Evolutionary conservation across 2,113 vertebrate species (phyloP), one percentile per base, ranked within the genome.

Genomic region (Saguinus midas): DNA sequence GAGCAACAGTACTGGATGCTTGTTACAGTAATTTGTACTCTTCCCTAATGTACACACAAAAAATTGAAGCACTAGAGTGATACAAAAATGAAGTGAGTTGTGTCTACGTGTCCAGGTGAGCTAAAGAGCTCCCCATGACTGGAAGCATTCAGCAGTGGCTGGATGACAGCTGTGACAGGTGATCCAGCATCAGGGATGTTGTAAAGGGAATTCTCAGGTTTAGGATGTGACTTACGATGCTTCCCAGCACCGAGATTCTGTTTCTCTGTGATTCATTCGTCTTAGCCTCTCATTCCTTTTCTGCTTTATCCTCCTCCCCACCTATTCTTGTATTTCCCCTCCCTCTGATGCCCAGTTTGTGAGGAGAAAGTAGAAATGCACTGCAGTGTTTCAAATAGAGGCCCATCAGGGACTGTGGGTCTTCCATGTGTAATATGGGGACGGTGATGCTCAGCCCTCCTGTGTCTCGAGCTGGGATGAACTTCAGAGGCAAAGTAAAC

Each of bases 381-480:
- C 7, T 17, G 13, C 8, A 13, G 10, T 50, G 58, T 73, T 66
- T 89, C 50, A 45, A 23, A 76, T 40, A 27, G 5, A 37, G 55
- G 29, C 57, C 10, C 75, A 20, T 61, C 3, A 27, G 35, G 37
- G 32, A 3, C 32, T 1, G 4, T 52, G 55, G 25, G 58, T 17
- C 35, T 40, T 57, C 50, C 32, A 2, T 20, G 20, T 0, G 4
- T 17, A 4, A 43, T 0, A 0, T 1, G 79, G 48, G 70, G 45
- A 18, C 37, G 29, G 0, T 2, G 13, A 0, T n/a, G 45, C 20
- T 21, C 16, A 21, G 23, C 37, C 17, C 29, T 40, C 11, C 5
- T 7, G 29, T 27, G 64, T 6, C 55, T 10, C 5, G 37, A 66
- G 58, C 50, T 0, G 5, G 58, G 13, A 29, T 13, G 50, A 64